A percentile compares a stretch with the other conserved stretches of the same genome.
Conservation (phyloP, 2,888 invertebrate genomes). For the Hetaerina titia region DNA sequence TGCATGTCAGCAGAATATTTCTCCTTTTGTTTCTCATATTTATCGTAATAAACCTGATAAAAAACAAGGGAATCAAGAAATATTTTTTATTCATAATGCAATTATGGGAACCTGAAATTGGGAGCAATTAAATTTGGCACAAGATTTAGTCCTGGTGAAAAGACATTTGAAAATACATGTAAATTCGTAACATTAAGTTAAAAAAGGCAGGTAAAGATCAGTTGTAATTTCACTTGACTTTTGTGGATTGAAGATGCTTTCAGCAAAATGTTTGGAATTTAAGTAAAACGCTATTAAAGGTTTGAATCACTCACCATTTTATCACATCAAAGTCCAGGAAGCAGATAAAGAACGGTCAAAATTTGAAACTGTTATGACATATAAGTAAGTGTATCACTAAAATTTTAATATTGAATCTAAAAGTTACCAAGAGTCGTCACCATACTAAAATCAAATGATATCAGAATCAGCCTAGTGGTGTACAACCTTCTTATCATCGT, state of each 20-base stretch:
- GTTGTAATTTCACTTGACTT: too few species aligned
- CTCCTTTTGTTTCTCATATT: slow-evolving; percentile 87
- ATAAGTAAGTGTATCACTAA: not conserved
- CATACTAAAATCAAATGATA: not conserved
- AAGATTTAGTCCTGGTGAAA: too few species aligned
- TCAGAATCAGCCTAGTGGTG: slow-evolving; percentile 57
- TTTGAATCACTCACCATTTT: slow-evolving; percentile 39
- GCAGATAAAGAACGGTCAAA: slow-evolving; percentile 68
- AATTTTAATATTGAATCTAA: not conserved
- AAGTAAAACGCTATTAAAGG: not conserved
- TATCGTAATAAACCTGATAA: slow-evolving; percentile 85
- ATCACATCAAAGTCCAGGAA: slow-evolving; percentile 56
- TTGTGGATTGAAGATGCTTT: too few species aligned
- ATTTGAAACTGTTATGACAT: not conserved
- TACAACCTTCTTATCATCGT: slow-evolving; percentile 85
- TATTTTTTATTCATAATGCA: too few species aligned
- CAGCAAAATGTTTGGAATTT: not conserved
- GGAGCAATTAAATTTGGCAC: too few species aligned
- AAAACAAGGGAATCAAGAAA: slow-evolving; percentile 54
- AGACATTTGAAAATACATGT: not conserved
- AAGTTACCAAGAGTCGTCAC: not conserved
- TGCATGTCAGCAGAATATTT: slow-evolving; percentile 88
- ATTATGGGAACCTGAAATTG: too few species aligned
- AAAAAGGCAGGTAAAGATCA: too few species aligned
- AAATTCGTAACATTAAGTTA: too few species aligned